A percentile compares a stretch with the other conserved stretches of the same genome.
phyloP scores from a whole-genome alignment of 2,113 vertebrate genomes.

The Psittacula cyanocephala region DNA sequence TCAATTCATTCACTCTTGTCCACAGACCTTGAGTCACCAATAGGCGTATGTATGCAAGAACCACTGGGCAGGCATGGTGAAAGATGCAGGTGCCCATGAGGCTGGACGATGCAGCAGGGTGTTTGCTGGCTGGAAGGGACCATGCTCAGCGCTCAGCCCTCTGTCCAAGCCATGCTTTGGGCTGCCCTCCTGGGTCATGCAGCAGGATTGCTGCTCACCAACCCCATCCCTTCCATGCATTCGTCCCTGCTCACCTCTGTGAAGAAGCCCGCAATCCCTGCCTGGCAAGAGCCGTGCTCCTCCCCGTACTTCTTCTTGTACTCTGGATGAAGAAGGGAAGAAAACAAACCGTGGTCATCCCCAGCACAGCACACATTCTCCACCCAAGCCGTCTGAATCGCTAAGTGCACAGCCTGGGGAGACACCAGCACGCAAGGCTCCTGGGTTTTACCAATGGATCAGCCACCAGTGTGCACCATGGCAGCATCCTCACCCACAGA shows the following conservation, averaged over 20 bases:
- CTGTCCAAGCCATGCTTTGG: not conserved
- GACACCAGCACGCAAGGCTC: not conserved
- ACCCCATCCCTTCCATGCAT: not conserved
- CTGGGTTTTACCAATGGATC: not conserved
- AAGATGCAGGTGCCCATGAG: not conserved
- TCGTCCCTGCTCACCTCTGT: slow-evolving; percentile 83
- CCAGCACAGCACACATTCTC: not conserved
- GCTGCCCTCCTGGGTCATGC: not conserved
- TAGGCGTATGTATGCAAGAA: not conserved
- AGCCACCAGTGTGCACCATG: not conserved
- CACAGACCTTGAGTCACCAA: not conserved
- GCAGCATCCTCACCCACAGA: not conserved
- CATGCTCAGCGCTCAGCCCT: not conserved
- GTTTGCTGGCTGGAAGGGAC: not conserved
- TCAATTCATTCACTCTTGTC: not conserved
- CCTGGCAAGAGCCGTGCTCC: slow-evolving; percentile 98
- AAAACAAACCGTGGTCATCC: slow-evolving; percentile 68
- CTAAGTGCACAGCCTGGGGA: not conserved
- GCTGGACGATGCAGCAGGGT: not conserved
- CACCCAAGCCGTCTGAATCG: not conserved
- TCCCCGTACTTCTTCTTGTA: slow-evolving; percentile 99
- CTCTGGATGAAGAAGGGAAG: slow-evolving; percentile 75
- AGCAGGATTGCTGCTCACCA: not conserved
- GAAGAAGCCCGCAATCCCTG: slow-evolving; percentile 93
- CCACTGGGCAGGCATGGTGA: accelerated